A percentile compares a stretch with the other conserved stretches of the same genome.
phyloP scores from a whole-genome alignment of 1,140 invertebrate genomes.

The Sarcophaga bullata region DNA sequence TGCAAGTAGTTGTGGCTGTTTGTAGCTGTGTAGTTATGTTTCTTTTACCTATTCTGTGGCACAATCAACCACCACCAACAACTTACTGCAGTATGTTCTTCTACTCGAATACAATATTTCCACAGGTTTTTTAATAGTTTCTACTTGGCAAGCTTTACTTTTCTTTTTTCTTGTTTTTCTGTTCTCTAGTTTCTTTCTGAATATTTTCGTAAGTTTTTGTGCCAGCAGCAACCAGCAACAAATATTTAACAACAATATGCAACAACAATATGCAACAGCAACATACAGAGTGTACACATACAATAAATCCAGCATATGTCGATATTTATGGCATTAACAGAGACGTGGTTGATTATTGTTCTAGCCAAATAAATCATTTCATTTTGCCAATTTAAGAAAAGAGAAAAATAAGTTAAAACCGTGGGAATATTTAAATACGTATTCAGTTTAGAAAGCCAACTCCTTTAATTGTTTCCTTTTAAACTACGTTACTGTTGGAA shows the following conservation, averaged over 20 bases:
- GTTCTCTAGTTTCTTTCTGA: background rate
- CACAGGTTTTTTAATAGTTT: background rate
- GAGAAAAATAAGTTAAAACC: no score
- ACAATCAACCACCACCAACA: slow-evolving; percentile 4
- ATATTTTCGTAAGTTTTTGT: no score
- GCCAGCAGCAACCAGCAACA: no score
- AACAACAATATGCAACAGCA: background rate
- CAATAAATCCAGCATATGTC: background rate
- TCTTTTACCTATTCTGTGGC: background rate
- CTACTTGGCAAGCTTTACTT: background rate
- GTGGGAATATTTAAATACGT: no score
- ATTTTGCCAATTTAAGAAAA: no score
- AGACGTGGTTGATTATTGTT: background rate
- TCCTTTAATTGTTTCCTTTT: background rate
- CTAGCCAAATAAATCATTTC: no score
- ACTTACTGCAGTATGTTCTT: slow-evolving; percentile 18
- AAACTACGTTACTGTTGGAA: background rate
- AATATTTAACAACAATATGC: background rate
- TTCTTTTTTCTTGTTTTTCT: no score
- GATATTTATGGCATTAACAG: background rate
- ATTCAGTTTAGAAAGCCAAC: no score
- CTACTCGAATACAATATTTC: background rate
- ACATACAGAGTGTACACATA: background rate
- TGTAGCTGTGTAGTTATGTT: background rate
- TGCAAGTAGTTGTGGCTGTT: background rate